phyloP scores from a whole-genome alignment of 2,113 vertebrate species.

The Phyllostomus hastatus region DNA sequence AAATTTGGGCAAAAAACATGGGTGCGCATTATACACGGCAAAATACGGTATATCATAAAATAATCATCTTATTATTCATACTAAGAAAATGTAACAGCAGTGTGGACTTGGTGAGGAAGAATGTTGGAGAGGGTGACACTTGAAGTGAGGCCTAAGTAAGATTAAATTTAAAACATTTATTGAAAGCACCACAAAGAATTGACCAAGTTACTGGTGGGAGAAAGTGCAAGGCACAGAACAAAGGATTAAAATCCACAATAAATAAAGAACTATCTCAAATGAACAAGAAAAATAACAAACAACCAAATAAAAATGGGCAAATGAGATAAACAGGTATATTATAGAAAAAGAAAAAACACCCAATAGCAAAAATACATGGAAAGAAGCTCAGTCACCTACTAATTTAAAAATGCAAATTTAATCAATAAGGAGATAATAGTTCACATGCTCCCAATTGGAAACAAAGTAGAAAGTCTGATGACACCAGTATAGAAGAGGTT shows the following conservation, averaged over 20 bases:
- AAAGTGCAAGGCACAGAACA: neutral
- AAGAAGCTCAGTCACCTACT: neutral
- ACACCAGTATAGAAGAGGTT: neutral
- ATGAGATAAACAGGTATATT: neutral
- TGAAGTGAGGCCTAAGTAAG: neutral
- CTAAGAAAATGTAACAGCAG: neutral
- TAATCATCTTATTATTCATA: neutral
- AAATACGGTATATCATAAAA: neutral
- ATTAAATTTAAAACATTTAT: neutral
- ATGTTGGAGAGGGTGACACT: neutral
- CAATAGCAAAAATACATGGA: neutral
- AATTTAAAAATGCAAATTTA: neutral
- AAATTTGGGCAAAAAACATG: too few species aligned
- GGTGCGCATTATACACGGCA: too few species aligned
- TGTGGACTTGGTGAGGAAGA: neutral
- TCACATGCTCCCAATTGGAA: neutral
- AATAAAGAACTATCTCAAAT: neutral
- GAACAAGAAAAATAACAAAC: slow-evolving; percentile 22
- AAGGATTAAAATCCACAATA: neutral
- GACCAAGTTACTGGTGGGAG: neutral
- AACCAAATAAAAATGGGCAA: neutral
- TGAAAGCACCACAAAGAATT: neutral
- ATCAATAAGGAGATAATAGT: neutral
- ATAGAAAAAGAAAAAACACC: neutral
- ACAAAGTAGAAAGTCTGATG: neutral